Evolutionary conservation across 2,113 vertebrate species (phyloP), one percentile per base, ranked within the genome.

Genomic region (Mesoclemmys tuberculata): DNA sequence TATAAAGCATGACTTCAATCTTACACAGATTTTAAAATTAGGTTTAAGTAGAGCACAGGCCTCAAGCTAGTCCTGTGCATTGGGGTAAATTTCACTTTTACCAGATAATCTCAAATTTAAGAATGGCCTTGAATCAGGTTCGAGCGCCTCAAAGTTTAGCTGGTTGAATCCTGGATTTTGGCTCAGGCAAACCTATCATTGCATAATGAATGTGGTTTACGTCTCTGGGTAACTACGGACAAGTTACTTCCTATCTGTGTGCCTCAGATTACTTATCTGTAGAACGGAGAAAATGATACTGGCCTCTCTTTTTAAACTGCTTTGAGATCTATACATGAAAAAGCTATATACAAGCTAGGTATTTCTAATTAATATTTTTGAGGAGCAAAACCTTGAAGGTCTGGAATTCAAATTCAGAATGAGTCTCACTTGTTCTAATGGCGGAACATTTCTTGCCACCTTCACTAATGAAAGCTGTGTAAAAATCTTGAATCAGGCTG

Each of bases 161-260:
- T 87, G 71, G 80, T 4, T 82, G 55, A 83, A 85, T 88, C 89
- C 77, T 89, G 12, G 48, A 81, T 94, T 96, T 35, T 9, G 77
- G 92, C 38, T 13, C 10, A 58, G 27, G 52, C 16, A 82, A 94
- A 97, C 94, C 61, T 80, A 94, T 90, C 84, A 95, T 94, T 95
- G 93, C 35, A 88, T 94, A 93, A 93, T 1, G 13, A 95, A 79
- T 31, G 48, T 92, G 48, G 83, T 2, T 0, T 85, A 4, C 2
- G 79, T 89, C 48, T 90, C 89, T 87, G 51, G 87, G 48, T 75
- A 91, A 95, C 88, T 80, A 90, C 90, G 77, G 79, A 3, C 41
- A 95, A 96, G 48, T n/a, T 31, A 64, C 16, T 64, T 18, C 64
- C 18, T 14, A 4, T 5, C 16, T 68, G 16, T n/a, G 31, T 68